phyloP scores from a whole-genome alignment of 92 coral and sea anemone genomes.

The Metridium senile region DNA sequence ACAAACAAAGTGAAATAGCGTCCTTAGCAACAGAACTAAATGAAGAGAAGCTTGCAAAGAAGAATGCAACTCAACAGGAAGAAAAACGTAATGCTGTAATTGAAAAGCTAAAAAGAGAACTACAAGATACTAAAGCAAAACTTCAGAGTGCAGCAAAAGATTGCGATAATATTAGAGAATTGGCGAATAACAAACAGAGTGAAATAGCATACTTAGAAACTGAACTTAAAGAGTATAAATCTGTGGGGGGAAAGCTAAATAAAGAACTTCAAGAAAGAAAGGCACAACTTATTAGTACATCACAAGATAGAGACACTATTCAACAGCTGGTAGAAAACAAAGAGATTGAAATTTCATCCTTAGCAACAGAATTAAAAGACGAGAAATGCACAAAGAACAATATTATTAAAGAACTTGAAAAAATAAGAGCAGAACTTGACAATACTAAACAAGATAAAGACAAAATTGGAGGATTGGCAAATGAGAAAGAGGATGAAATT shows the following conservation, averaged over 20 bases:
- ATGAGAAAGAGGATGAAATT: slow-evolving; percentile 22
- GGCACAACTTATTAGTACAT: not conserved
- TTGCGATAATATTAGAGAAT: slow-evolving; percentile 5
- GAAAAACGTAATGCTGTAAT: slow-evolving; percentile 10
- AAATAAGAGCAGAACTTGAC: slow-evolving; percentile 6
- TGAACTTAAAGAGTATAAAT: not conserved
- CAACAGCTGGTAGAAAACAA: not conserved
- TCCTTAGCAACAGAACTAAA: slow-evolving; percentile 36
- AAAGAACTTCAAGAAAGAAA: slow-evolving; percentile 2
- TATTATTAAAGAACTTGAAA: slow-evolving; percentile 4
- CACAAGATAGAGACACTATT: slow-evolving; percentile 19
- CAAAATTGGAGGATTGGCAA: slow-evolving; percentile 6
- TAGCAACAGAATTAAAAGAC: not conserved
- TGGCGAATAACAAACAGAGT: not conserved
- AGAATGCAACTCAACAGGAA: not conserved
- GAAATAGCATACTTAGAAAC: slow-evolving; percentile 2
- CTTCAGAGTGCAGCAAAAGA: slow-evolving; percentile 57
- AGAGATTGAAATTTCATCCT: slow-evolving; percentile 11
- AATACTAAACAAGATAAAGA: slow-evolving; percentile 32
- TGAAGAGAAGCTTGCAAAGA: slow-evolving; percentile 16
- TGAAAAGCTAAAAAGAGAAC: slow-evolving; percentile 48
- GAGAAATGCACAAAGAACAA: not conserved
- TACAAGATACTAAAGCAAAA: slow-evolving; percentile 37
- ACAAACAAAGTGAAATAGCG: not conserved
- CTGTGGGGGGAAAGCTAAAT: not conserved